Percentiles rank a stretch among this genome's conserved stretches.
Evolutionary conservation across 2,888 invertebrate genomes (phyloP).

Genomic region (Anarsia innoxiella): DNA sequence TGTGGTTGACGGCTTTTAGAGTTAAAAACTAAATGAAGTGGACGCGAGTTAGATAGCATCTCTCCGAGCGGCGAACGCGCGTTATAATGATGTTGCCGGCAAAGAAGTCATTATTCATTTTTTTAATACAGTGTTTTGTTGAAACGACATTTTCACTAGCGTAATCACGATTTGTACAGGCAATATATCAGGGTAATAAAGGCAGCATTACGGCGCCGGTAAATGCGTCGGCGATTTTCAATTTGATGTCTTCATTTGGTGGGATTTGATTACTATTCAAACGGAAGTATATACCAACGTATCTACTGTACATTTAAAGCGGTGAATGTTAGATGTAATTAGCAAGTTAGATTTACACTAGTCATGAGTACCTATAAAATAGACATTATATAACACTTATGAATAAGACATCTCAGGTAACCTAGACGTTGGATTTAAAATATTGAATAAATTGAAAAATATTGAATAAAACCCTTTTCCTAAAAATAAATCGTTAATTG

Average conservation of each 20-base stretch:
- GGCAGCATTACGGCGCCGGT: constrained; percentile 49
- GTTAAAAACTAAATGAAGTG: constrained; percentile 32
- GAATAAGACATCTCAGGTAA: too few relatives aligned
- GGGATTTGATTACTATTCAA: constrained; percentile 2
- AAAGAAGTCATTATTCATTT: constrained; percentile 74
- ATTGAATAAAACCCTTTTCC: too few relatives aligned
- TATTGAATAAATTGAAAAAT: too few relatives aligned
- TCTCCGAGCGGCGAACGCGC: constrained; percentile 43
- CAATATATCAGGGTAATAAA: constrained; percentile 65
- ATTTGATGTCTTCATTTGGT: constrained; percentile 60
- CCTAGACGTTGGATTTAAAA: too few relatives aligned
- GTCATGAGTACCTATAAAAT: too few relatives aligned
- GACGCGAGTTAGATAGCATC: constrained; percentile 54
- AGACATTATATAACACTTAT: too few relatives aligned
- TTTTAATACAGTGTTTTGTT: constrained; percentile 73
- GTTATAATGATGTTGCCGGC: constrained; percentile 66
- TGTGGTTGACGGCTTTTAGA: neutral
- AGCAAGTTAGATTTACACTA: too few relatives aligned
- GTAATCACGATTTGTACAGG: constrained; percentile 68
- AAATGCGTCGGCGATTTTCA: constrained; percentile 61
- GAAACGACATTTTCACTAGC: constrained; percentile 73
- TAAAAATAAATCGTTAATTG: too few relatives aligned
- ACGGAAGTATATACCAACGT: too few relatives aligned
- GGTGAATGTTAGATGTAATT: too few relatives aligned
- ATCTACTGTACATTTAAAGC: too few relatives aligned